These are phyloP conservation scores for Cheilosia grossa DNA, from an alignment of 2,888 invertebrate species.

Conservation along the genomic window DNA sequence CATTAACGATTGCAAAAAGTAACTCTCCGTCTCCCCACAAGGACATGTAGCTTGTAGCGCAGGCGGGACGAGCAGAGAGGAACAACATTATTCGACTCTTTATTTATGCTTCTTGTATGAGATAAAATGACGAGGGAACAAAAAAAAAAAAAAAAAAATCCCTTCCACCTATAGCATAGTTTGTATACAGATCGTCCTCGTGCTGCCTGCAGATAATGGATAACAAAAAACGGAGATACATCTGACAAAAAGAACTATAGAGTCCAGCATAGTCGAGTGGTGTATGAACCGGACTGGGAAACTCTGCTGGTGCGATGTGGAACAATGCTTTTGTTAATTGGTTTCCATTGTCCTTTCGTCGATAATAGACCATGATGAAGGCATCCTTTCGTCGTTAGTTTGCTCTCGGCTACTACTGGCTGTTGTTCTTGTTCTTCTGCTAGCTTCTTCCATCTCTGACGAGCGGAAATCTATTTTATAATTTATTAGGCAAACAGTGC, in stretches of 20 bases:
- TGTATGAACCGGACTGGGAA: slow-evolving; percentile 20
- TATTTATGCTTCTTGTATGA: slow-evolving; percentile 23
- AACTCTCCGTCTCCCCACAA: slow-evolving; percentile 37
- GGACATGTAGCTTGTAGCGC: slow-evolving; percentile 31
- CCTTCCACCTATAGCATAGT: slow-evolving; percentile 8
- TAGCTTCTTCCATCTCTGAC: slow-evolving; percentile 15
- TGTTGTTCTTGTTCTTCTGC: slow-evolving; percentile 4
- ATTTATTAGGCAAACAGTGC: slow-evolving; percentile 64
- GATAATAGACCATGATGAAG: slow-evolving; percentile 74
- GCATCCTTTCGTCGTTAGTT: slow-evolving; percentile 71
- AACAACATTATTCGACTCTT: slow-evolving; percentile 27
- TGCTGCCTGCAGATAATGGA: slow-evolving; percentile 53
- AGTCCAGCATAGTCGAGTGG: slow-evolving; percentile 1
- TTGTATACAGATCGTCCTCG: slow-evolving; percentile 19
- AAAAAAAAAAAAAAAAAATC: slow-evolving; percentile 15
- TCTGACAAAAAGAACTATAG: background rate
- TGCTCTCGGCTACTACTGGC: slow-evolving; percentile 13
- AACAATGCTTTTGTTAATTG: slow-evolving; percentile 83
- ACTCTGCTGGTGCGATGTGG: slow-evolving; percentile 78
- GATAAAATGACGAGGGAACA: slow-evolving; percentile 9
- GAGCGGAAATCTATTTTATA: slow-evolving; percentile 62
- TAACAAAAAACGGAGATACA: slow-evolving; percentile 35
- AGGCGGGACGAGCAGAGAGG: background rate
- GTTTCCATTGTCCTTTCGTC: slow-evolving; percentile 81
- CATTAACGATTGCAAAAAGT: slow-evolving; percentile 63